phyloP scores from a whole-genome alignment of 1,140 invertebrate genomes.

The Pseudomyrmex gracilis region DNA sequence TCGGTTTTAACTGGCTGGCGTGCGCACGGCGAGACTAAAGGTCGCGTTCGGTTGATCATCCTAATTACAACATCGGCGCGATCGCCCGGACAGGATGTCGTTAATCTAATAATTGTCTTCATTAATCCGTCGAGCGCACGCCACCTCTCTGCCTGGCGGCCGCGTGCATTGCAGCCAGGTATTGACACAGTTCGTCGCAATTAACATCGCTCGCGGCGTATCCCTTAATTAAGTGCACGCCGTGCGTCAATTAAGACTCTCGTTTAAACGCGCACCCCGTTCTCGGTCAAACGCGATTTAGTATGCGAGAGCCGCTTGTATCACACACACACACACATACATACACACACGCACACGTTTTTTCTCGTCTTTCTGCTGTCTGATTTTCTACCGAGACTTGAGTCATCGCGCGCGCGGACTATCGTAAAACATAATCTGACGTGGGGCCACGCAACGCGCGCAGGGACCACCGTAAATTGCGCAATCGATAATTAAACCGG shows the following conservation, averaged over 20 bases:
- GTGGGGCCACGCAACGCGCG: background rate
- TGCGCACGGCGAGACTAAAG: conserved; percentile 2
- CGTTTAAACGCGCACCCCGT: conserved; percentile 22
- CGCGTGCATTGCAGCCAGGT: background rate
- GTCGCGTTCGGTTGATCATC: conserved; percentile 23
- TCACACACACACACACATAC: too few relatives aligned
- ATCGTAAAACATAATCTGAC: conserved; percentile 37
- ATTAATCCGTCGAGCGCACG: conserved; percentile 37
- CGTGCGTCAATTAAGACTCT: conserved; percentile 39
- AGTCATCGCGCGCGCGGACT: conserved; percentile 29
- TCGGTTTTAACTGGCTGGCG: background rate
- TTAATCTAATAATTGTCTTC: conserved; percentile 53
- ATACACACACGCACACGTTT: background rate
- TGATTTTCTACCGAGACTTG: conserved; percentile 44
- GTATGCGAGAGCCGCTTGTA: conserved; percentile 4
- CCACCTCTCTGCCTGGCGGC: conserved; percentile 2
- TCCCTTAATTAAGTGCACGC: conserved; percentile 57
- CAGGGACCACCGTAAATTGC: background rate
- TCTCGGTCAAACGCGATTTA: conserved; percentile 33
- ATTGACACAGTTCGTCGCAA: conserved; percentile 55
- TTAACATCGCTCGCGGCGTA: conserved; percentile 43
- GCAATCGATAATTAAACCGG: conserved; percentile 39
- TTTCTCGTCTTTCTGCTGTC: conserved; percentile 10
- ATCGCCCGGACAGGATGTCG: conserved; percentile 9
- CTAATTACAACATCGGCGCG: conserved; percentile 23